These are phyloP conservation scores for Poeciliopsis prolifica DNA, from an alignment of 2,113 vertebrate species.

Conservation along the genomic window DNA sequence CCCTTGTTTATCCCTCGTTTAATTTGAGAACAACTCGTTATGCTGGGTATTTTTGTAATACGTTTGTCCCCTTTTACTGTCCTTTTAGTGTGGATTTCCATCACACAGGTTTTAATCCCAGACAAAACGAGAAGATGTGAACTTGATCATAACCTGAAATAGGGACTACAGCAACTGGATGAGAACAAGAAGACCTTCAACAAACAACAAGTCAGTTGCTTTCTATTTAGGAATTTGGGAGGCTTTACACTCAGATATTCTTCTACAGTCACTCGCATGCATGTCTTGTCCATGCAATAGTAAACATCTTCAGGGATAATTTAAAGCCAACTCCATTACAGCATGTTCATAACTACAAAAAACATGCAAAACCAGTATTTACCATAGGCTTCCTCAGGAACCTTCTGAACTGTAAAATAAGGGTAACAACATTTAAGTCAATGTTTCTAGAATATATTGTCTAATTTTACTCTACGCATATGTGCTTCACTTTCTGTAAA, in stretches of 20 bases:
- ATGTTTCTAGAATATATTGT: background rate
- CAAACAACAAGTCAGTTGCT: background rate
- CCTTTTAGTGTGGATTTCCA: too few relatives aligned
- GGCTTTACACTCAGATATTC: background rate
- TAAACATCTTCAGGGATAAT: background rate
- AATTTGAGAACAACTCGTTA: too few relatives aligned
- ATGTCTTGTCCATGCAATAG: background rate
- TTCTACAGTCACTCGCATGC: background rate
- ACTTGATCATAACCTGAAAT: too few relatives aligned
- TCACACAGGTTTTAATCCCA: too few relatives aligned
- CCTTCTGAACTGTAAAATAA: constrained; percentile 74
- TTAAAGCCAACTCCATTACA: background rate
- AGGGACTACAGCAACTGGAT: background rate
- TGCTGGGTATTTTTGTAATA: too few relatives aligned
- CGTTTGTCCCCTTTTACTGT: too few relatives aligned
- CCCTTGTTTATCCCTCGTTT: too few relatives aligned
- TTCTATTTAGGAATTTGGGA: background rate
- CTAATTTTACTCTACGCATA: too few relatives aligned
- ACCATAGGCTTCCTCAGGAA: constrained; percentile 78
- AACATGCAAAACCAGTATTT: constrained; percentile 59
- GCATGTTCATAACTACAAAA: background rate
- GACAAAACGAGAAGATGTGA: too few relatives aligned
- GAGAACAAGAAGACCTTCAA: background rate
- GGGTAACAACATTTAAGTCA: constrained; percentile 33
- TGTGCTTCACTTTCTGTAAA: background rate